Conservation (phyloP, 2,888 invertebrate species). For the Drosophila quinaria region DNA sequence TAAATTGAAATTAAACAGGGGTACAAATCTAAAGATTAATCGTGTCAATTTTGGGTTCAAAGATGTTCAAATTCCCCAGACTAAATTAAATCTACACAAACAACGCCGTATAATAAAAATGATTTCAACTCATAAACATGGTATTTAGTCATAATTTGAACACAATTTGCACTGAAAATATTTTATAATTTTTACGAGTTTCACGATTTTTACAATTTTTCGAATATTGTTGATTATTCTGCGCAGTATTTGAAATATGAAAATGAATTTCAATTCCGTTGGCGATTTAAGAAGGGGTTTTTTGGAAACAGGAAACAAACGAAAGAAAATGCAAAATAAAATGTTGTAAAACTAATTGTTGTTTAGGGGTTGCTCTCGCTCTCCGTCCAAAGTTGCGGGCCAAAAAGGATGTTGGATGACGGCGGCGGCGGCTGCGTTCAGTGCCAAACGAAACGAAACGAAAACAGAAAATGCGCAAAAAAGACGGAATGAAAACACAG, state of each 20-base stretch:
- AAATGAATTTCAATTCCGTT: background rate
- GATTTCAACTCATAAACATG: slow-evolving; percentile 10
- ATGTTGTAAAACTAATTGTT: slow-evolving; percentile 54
- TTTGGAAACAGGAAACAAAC: slow-evolving; percentile 4
- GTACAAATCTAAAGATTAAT: background rate
- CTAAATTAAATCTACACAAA: background rate
- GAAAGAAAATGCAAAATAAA: slow-evolving; percentile 7
- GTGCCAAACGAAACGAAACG: slow-evolving; percentile 59
- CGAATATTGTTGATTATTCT: slow-evolving; percentile 19
- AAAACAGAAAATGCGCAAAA: slow-evolving; percentile 81
- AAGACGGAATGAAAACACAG: slow-evolving; percentile 66
- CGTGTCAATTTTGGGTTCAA: background rate
- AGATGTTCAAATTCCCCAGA: background rate
- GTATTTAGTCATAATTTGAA: slow-evolving; percentile 12
- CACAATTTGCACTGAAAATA: slow-evolving; percentile 17
- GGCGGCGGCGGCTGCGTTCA: slow-evolving; percentile 26
- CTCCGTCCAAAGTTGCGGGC: slow-evolving; percentile 22
- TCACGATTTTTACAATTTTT: slow-evolving; percentile 23
- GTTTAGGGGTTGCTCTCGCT: slow-evolving; percentile 64
- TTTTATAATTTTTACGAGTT: slow-evolving; percentile 33
- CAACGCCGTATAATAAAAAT: slow-evolving; percentile 10
- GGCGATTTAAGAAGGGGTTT: background rate
- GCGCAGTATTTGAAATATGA: slow-evolving; percentile 38
- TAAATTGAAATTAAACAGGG: background rate
- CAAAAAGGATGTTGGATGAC: slow-evolving; percentile 61